Conservation (phyloP, 2,888 invertebrate genomes). For the Clanis bilineata region DNA sequence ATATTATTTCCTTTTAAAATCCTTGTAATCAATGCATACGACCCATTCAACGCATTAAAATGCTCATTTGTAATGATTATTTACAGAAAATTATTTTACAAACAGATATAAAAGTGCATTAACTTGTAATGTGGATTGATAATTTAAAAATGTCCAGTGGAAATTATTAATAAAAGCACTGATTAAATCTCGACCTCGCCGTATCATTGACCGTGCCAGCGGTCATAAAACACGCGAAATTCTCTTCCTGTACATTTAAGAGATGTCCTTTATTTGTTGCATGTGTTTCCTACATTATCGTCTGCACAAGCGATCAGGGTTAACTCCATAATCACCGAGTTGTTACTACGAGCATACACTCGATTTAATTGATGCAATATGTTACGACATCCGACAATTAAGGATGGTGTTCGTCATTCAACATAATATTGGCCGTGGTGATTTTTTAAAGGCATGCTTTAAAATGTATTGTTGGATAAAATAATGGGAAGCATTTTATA, state of each 20-base stretch:
- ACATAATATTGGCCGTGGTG: neutral
- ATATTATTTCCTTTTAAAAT: conserved; percentile 4
- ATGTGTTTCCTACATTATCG: conserved; percentile 16
- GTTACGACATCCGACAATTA: conserved; percentile 23
- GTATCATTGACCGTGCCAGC: conserved; percentile 6
- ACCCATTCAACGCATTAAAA: conserved; percentile 1
- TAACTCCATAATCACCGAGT: conserved; percentile 23
- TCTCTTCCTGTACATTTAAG: conserved; percentile 12
- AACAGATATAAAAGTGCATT: neutral
- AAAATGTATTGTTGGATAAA: neutral
- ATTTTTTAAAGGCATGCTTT: neutral
- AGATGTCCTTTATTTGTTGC: conserved; percentile 12
- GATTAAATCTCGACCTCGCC: neutral
- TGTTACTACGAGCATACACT: conserved; percentile 19
- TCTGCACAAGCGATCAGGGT: conserved; percentile 25
- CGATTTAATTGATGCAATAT: conserved; percentile 27
- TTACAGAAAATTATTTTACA: neutral
- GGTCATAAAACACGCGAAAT: conserved; percentile 6
- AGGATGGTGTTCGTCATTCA: conserved; percentile 10
- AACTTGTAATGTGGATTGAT: neutral
- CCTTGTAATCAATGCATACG: neutral
- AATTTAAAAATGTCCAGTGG: neutral
- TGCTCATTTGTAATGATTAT: neutral
- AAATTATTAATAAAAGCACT: conserved; percentile 4
- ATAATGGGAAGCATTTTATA: too few species aligned